Percentiles rank a stretch among this genome's conserved stretches.
phyloP scores from a whole-genome alignment of 2,113 vertebrate genomes.

The Nesogale talazaci region DNA sequence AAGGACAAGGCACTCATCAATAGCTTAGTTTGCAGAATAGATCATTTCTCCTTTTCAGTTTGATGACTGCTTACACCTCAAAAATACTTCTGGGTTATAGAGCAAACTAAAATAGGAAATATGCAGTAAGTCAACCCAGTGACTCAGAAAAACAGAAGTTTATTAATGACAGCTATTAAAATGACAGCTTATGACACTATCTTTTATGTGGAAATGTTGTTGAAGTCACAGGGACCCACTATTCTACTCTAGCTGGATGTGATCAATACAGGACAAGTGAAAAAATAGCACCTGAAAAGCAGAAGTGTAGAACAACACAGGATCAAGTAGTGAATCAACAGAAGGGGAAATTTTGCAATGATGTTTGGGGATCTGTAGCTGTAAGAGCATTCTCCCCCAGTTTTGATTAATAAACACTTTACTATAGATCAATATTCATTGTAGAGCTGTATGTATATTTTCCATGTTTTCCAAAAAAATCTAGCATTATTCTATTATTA shows the following conservation, averaged over 20 bases:
- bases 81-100: not conserved
- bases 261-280: not conserved
- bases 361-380: not conserved
- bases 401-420: not conserved
- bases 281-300: not conserved
- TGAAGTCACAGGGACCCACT: not conserved
- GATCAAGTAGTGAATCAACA: not conserved
- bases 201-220: not conserved
- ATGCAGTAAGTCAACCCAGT: too few relatives aligned
- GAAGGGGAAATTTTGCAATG: not conserved
- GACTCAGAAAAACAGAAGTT: not conserved
- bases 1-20: not conserved
- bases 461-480: not conserved
- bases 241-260: not conserved
- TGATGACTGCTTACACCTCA: conserved; percentile 10
- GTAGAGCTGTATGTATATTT: not conserved
- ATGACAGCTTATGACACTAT: not conserved
- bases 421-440: not conserved
- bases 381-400: not conserved
- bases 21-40: not conserved
- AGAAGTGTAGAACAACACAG: not conserved
- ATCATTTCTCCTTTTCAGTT: conserved; percentile 39
- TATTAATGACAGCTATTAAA: not conserved
- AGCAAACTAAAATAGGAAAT: too few relatives aligned
- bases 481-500: not conserved